phyloP scores from a whole-genome alignment of 2,888 invertebrate species.

The Rhyacophila evoluta region DNA sequence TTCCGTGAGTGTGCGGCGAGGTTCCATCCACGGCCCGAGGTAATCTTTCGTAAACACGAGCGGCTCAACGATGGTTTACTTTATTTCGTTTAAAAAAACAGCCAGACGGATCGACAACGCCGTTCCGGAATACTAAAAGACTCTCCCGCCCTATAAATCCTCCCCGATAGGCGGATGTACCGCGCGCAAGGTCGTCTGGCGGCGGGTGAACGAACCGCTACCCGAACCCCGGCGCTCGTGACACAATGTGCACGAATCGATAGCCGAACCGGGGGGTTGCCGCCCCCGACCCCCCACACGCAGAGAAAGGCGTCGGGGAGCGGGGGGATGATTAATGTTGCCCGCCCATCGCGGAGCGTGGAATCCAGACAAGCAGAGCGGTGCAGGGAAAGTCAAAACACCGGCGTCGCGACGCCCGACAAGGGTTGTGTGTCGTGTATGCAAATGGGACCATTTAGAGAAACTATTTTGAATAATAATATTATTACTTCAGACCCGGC shows the following conservation, averaged over 20 bases:
- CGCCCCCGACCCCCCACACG: slow-evolving; percentile 8
- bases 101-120: slow-evolving; percentile 40
- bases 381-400: slow-evolving; percentile 24
- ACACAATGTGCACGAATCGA: slow-evolving; percentile 63
- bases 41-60: slow-evolving; percentile 22
- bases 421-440: slow-evolving; percentile 1
- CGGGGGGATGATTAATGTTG: slow-evolving; percentile 50
- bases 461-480: slow-evolving; percentile 14
- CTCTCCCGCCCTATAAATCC: slow-evolving; percentile 18
- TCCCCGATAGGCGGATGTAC: slow-evolving; percentile 17
- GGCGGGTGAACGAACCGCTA: slow-evolving; percentile 45
- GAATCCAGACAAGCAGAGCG: slow-evolving; percentile 26
- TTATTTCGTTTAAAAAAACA: slow-evolving; percentile 26
- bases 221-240: slow-evolving; percentile 58
- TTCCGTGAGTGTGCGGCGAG: not conserved
- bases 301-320: slow-evolving; percentile 41
- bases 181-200: slow-evolving; percentile 54
- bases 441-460: slow-evolving; percentile 10
- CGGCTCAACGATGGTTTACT: slow-evolving; percentile 24
- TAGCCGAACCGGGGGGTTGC: slow-evolving; percentile 55
- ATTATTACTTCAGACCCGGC: not conserved
- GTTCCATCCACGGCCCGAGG: not conserved
- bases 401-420: slow-evolving; percentile 21
- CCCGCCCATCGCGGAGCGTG: slow-evolving; percentile 11
- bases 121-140: slow-evolving; percentile 45